Evolutionary conservation across 2,888 invertebrate genomes (phyloP).

Genomic region (Acrobasis consociella): DNA sequence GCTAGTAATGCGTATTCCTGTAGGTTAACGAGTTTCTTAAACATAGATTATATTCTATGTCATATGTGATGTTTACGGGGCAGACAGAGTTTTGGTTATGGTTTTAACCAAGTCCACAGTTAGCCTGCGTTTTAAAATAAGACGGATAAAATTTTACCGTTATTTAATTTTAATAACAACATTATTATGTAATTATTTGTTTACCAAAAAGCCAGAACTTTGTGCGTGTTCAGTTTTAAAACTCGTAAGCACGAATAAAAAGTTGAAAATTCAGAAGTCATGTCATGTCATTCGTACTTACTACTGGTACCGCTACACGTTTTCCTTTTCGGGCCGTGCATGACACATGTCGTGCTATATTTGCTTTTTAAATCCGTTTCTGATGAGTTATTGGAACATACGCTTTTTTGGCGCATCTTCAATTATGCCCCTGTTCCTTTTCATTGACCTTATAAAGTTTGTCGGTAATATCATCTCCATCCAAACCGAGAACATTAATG

Average conservation of each 20-base stretch:
- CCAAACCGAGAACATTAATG: neutral
- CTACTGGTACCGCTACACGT: slow-evolving; percentile 48
- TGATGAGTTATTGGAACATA: slow-evolving; percentile 17
- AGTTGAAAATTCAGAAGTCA: slow-evolving; percentile 3
- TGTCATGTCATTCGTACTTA: slow-evolving; percentile 36
- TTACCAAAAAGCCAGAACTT: neutral
- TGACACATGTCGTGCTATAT: slow-evolving; percentile 49
- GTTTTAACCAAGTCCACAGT: no score
- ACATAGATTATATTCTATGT: no score
- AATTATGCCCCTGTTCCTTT: slow-evolving; percentile 5
- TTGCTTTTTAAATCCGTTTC: slow-evolving; percentile 45
- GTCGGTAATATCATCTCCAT: neutral
- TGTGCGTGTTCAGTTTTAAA: neutral
- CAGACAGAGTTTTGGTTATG: no score
- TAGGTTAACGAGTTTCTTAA: no score
- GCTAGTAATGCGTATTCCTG: no score
- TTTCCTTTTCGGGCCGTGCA: slow-evolving; percentile 43
- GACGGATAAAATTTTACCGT: no score
- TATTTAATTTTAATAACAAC: no score
- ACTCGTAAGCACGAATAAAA: neutral
- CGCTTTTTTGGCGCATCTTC: slow-evolving; percentile 20
- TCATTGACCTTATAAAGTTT: slow-evolving; percentile 6
- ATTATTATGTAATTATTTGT: no score
- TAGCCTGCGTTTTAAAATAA: no score
- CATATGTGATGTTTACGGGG: no score